A percentile compares a stretch with the other conserved stretches of the same genome.
These are phyloP conservation scores for Platyura marginata DNA, from an alignment of 1,140 invertebrate genomes.

Conservation along the genomic window DNA sequence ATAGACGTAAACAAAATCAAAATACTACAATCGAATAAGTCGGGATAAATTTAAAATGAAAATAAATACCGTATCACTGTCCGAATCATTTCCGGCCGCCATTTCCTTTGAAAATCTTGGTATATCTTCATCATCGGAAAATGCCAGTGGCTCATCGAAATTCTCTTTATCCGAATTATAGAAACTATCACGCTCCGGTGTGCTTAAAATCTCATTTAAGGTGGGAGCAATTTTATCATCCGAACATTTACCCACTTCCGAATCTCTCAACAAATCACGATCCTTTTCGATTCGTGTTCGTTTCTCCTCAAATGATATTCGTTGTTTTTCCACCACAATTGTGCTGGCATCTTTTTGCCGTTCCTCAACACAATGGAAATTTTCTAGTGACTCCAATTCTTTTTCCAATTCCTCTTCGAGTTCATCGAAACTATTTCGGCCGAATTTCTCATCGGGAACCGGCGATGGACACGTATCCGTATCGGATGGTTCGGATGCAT, in stretches of 20 bases:
- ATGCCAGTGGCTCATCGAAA: slow-evolving; percentile 38
- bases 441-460: background rate
- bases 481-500: slow-evolving; percentile 14
- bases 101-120: slow-evolving; percentile 28
- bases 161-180: slow-evolving; percentile 43
- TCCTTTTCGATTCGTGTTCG: slow-evolving; percentile 19
- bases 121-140: slow-evolving; percentile 42
- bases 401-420: background rate
- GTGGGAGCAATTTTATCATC: slow-evolving; percentile 8
- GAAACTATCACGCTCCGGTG: slow-evolving; percentile 31
- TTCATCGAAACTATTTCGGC: slow-evolving; percentile 7
- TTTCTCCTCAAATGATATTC: slow-evolving; percentile 22
- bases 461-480: slow-evolving; percentile 9
- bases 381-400: background rate
- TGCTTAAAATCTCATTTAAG: background rate
- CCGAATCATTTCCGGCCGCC: slow-evolving; percentile 21
- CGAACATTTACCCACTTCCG: slow-evolving; percentile 17
- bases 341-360: no score
- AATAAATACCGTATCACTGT: slow-evolving; percentile 24
- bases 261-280: slow-evolving; percentile 18
- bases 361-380: background rate
- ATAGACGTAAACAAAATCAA: no score
- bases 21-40: no score
- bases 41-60: no score
- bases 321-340: slow-evolving; percentile 17